A percentile compares a stretch with the other conserved stretches of the same genome.
Evolutionary conservation across 2,113 vertebrate genomes (phyloP).

Genomic region (Serinus canaria): DNA sequence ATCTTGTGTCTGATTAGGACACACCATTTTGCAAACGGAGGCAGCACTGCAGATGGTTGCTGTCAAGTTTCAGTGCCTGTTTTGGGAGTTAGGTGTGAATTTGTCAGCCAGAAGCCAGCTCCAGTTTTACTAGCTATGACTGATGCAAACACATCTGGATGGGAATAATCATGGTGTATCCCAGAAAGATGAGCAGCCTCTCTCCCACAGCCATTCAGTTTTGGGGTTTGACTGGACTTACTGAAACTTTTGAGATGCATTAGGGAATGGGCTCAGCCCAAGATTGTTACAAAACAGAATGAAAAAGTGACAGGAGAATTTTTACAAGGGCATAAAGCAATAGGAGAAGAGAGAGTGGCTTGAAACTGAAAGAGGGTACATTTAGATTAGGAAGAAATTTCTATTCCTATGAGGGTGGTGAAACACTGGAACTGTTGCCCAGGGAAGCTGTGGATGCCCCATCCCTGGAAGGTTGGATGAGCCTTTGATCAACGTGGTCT

Average conservation of each 20-base stretch:
- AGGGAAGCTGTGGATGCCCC: background rate
- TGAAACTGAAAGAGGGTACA: background rate
- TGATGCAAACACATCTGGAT: background rate
- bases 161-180: background rate
- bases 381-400: background rate
- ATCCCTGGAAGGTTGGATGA: background rate
- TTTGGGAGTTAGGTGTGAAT: background rate
- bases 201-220: background rate
- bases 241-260: background rate
- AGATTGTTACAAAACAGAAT: background rate
- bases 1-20: background rate
- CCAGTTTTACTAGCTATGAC: background rate
- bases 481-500: background rate
- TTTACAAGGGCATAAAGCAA: background rate
- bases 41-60: background rate
- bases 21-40: background rate
- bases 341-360: background rate
- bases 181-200: background rate
- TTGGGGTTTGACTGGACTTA: background rate
- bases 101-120: background rate
- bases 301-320: background rate
- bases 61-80: background rate
- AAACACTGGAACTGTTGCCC: background rate
- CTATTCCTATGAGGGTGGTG: background rate
- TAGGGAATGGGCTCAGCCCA: background rate